Evolutionary conservation across 2,888 invertebrate species (phyloP).

Genomic region (Ditula angustiorana): DNA sequence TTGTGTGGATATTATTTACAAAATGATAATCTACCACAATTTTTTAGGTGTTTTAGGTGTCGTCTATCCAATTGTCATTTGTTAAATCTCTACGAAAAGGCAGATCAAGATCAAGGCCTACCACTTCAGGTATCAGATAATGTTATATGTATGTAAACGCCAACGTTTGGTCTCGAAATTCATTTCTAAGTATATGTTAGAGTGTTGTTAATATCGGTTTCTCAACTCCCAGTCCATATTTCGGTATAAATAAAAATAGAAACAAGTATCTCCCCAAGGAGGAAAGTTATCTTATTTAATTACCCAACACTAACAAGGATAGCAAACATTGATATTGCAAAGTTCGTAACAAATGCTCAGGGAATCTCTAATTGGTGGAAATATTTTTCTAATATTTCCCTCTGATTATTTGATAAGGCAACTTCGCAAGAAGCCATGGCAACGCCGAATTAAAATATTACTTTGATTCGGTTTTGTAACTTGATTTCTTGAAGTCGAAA

Average conservation of each 20-base stretch:
- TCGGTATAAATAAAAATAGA: not conserved
- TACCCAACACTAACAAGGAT: conserved; percentile 10
- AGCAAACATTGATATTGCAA: conserved; percentile 19
- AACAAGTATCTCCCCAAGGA: not conserved
- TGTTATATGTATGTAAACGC: too few relatives aligned
- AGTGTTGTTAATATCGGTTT: too few relatives aligned
- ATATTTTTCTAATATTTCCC: conserved; percentile 5
- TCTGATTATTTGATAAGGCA: conserved; percentile 20
- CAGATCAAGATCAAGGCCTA: too few relatives aligned
- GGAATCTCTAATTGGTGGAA: conserved; percentile 9
- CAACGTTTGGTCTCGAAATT: too few relatives aligned
- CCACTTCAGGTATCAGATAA: too few relatives aligned
- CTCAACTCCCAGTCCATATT: not conserved
- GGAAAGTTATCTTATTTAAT: conserved; percentile 11
- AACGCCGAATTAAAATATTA: conserved; percentile 6
- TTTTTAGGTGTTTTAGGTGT: too few relatives aligned
- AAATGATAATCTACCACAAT: too few relatives aligned
- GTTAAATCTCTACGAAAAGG: too few relatives aligned
- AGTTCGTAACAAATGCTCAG: conserved; percentile 14
- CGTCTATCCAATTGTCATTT: too few relatives aligned
- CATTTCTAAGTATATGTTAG: too few relatives aligned
- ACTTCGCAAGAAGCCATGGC: conserved; percentile 10
- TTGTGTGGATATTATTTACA: too few relatives aligned
- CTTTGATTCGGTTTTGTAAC: not conserved
- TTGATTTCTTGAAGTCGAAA: not conserved